These are phyloP conservation scores for Lates japonicus DNA, from an alignment of 2,797 vertebrate genomes.

Conservation along the genomic window DNA sequence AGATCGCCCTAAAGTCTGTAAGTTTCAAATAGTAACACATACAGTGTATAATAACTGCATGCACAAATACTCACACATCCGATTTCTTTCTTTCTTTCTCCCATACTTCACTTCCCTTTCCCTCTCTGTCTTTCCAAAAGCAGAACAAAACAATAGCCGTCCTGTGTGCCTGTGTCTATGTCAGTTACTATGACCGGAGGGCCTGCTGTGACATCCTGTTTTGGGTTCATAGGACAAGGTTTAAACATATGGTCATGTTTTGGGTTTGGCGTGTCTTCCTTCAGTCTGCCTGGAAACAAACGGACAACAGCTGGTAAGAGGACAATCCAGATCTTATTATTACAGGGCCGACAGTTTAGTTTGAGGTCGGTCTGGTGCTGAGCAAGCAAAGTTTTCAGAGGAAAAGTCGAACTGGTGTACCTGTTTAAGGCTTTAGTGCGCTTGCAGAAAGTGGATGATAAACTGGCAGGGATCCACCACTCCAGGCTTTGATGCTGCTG, in stretches of 20 bases:
- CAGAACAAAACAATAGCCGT: conserved; percentile 75
- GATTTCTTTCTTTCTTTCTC: conserved; percentile 48
- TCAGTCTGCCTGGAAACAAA: conserved; percentile 67
- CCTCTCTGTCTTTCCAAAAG: conserved; percentile 61
- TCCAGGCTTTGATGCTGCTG: conserved; percentile 72
- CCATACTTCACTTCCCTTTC: conserved; percentile 44
- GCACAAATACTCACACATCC: conserved; percentile 36
- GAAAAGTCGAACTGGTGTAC: conserved; percentile 22
- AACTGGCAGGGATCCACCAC: conserved; percentile 61
- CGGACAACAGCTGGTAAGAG: conserved; percentile 71
- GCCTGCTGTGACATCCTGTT: conserved; percentile 86
- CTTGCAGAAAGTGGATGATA: conserved; percentile 57
- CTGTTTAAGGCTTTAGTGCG: conserved; percentile 43
- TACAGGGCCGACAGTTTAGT: conserved; percentile 28
- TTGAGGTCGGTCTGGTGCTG: conserved; percentile 44
- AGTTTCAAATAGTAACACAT: conserved; percentile 29
- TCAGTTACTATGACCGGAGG: conserved; percentile 67
- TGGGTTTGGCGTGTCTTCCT: conserved; percentile 63
- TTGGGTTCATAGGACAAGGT: conserved; percentile 78
- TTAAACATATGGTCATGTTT: conserved; percentile 82
- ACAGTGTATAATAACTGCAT: neutral
- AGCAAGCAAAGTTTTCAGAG: conserved; percentile 36
- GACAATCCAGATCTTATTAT: conserved; percentile 56
- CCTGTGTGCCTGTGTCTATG: conserved; percentile 66
- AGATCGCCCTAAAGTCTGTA: neutral